These are phyloP conservation scores for Himalopsyche tibetana DNA, from an alignment of 2,888 invertebrate species.

Conservation along the genomic window DNA sequence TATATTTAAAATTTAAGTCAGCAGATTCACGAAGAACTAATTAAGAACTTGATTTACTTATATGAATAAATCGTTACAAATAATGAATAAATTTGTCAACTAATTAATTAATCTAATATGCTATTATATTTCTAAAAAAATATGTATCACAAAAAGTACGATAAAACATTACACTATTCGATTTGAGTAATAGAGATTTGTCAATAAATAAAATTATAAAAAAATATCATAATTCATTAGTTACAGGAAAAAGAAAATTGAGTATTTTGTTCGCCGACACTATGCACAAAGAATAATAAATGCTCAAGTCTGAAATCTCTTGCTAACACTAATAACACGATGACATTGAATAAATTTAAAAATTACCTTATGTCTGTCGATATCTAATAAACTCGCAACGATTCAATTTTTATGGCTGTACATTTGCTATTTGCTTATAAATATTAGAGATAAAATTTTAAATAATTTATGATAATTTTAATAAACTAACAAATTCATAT, in stretches of 20 bases:
- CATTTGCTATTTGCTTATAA: constrained; percentile 20
- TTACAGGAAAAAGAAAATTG: constrained; percentile 22
- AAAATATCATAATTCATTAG: not conserved
- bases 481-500: not conserved
- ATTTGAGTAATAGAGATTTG: not conserved
- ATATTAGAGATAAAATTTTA: constrained; percentile 14
- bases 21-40: not conserved
- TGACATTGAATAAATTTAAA: constrained; percentile 1
- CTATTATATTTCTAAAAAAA: constrained; percentile 1
- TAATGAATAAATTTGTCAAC: not conserved
- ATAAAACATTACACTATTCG: constrained; percentile 25
- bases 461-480: constrained; percentile 3
- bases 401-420: constrained; percentile 19
- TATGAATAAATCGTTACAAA: no score
- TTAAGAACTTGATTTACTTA: not conserved
- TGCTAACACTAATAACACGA: constrained; percentile 28
- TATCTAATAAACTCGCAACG: not conserved
- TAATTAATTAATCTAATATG: constrained; percentile 17
- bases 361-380: not conserved
- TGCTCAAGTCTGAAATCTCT: constrained; percentile 23
- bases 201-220: not conserved
- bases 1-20: no score
- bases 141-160: constrained; percentile 40
- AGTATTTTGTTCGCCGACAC: constrained; percentile 1
- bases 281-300: constrained; percentile 18